Base-by-base conservation (phyloP, 2,797 vertebrate species). In the Semotilus atromaculatus region DNA sequence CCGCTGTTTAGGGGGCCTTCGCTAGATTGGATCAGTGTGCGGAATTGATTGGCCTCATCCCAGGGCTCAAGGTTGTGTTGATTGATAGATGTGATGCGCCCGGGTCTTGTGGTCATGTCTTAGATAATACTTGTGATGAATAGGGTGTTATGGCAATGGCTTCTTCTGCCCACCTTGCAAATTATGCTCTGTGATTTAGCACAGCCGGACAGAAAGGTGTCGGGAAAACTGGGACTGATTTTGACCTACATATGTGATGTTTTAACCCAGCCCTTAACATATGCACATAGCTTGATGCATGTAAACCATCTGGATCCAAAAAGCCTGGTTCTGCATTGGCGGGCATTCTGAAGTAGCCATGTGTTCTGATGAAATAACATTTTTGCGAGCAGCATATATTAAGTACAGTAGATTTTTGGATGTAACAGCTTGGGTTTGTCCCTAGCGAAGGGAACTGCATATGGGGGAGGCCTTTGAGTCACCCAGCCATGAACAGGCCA, bases 41-140 rank as follows among this genome's bases (percentile, higher is more conserved):
- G 14, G 86, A 82, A 83, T 86, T 86, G 88, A 91, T 92, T 90
- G 87, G 87, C 86, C 81, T 58, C 85, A 88, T 88, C 86, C 82
- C 76, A 29, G n/a, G 45, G 43, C 77, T 77, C 48, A 58, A 88
- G 76, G 85, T 84, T 67, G 74, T 67, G 76, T 75, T 86, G 88
- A 87, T 89, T 90, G 82, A 90, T 90, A 88, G 87, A 74, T 81
- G 81, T 18, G 81, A 77, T 84, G 86, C 48, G 72, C 64, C 40
- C 48, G 45, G 80, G 75, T 66, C 75, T 79, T 82, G 80, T 82
- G 83, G 83, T 88, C 83, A 83, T 87, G 88, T 84, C 85, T 81
- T 85, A 72, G 66, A 86, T 85, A 79, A 87, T 89, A 73, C 84
- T 21, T 13, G 67, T 88, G 90, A 90, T 91, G 83, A 88, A 91